Conservation (phyloP, 2,113 vertebrate species). For the Beaufortia kweichowensis region DNA sequence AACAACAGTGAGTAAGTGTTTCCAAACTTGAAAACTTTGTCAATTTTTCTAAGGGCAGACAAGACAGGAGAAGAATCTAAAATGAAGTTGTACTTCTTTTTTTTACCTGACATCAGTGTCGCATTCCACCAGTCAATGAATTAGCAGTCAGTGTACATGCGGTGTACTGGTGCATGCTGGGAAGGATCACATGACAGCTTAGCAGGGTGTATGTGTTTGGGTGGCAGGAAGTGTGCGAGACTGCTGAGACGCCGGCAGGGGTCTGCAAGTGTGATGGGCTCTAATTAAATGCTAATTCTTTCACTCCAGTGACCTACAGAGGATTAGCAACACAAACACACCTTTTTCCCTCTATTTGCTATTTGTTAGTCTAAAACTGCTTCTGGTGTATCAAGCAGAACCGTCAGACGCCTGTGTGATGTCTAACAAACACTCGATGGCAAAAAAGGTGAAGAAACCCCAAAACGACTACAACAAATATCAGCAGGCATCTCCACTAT, state of each 20-base stretch:
- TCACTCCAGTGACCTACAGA: constrained; percentile 26
- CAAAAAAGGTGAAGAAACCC: constrained; percentile 5
- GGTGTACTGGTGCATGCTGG: constrained; percentile 38
- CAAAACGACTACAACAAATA: constrained; percentile 14
- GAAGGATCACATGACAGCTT: constrained; percentile 22
- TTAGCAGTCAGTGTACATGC: neutral
- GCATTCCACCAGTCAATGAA: neutral
- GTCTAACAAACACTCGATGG: neutral
- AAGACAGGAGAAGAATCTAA: neutral
- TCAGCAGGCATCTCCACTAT: constrained; percentile 13
- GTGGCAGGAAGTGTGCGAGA: constrained; percentile 11
- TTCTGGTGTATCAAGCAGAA: neutral
- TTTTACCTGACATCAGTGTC: neutral
- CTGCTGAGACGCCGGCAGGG: constrained; percentile 10
- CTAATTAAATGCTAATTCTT: constrained; percentile 45
- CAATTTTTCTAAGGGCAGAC: neutral
- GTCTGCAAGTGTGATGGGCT: constrained; percentile 2
- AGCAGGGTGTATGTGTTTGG: neutral
- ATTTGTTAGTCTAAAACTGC: neutral
- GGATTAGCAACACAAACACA: constrained; percentile 39
- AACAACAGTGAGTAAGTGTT: no score
- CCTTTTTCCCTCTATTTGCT: neutral
- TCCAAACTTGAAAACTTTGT: no score
- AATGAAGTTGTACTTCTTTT: neutral
- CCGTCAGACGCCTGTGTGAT: constrained; percentile 8